Conservation (phyloP, 1,140 invertebrate species). For the Lucilia cuprina region DNA sequence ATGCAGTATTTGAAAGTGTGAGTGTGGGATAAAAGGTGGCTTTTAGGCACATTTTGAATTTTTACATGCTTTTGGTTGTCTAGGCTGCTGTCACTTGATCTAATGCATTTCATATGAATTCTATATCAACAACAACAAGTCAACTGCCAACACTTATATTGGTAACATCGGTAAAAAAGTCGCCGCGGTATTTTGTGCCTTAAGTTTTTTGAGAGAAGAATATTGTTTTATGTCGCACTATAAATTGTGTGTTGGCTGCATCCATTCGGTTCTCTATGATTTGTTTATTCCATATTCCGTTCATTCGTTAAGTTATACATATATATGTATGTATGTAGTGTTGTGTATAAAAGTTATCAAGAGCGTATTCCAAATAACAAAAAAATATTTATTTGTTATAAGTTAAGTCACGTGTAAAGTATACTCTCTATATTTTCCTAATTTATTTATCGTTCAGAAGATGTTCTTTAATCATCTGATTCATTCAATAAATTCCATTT, state of each 20-base stretch:
- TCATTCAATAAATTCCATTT: neutral
- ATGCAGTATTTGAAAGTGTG: neutral
- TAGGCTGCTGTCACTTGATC: neutral
- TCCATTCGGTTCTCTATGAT: neutral
- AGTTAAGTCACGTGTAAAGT: neutral
- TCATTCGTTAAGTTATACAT: neutral
- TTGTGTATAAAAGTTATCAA: neutral
- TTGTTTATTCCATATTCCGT: neutral
- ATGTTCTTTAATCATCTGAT: neutral
- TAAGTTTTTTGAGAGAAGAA: neutral
- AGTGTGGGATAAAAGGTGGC: neutral
- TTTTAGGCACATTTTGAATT: neutral
- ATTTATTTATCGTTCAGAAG: neutral
- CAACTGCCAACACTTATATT: neutral
- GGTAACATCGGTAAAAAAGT: neutral
- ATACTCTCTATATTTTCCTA: neutral
- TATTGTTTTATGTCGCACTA: neutral
- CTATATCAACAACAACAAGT: slow-evolving; percentile 2
- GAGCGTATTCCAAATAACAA: neutral
- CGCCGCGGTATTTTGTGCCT: neutral
- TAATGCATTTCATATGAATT: slow-evolving; percentile 8
- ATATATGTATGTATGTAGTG: neutral
- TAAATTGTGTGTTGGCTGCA: neutral
- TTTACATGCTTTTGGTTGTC: neutral
- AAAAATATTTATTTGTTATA: neutral